Evolutionary conservation across 1,140 invertebrate genomes (phyloP), one percentile per base, ranked within the genome.

Genomic region (Monomorium pharaonis): DNA sequence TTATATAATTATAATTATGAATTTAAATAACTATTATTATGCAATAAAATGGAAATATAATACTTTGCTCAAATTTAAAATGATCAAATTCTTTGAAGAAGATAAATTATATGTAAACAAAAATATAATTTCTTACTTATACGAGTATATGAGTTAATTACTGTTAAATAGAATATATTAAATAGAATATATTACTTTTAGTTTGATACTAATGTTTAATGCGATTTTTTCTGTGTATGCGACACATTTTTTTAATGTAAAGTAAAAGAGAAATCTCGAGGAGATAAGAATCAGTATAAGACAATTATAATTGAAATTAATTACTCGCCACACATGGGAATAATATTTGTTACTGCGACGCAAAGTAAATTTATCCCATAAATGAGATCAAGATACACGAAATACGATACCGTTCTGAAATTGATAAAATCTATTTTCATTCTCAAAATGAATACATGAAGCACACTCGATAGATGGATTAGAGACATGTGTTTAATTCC

Each of bases 401-500:
- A 58, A 75, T 58, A 75, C 14, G 21, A n/a, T 37, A 24, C 9
- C 5, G n/a, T 30, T 16, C 51, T 33, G 16, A 75, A 75, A 75
- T 58, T 5, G 24, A 37, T 58, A n/a, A 2, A n/a, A n/a, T n/a
- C 56, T 44, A 62, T 44, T 76, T 62, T 30, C 37, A 44, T 6
- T 60, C 33, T 60, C 21, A 75, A 75, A 56, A 6, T 60, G 16
- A 54, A 27, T 76, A 21, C 42, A 24, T 54, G n/a, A 14, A 54
- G 4, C n/a, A 49, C 12, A 4, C 37, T 47, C 12, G 44, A 78
- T 63, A 60, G 16, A 76, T 24, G n/a, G 21, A 51, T 54, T 54
- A 42, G 12, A 80, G 47, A 80, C 76, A 67, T 21, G 16, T 42
- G 63, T 44, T 51, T 54, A 69, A 80, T 69, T 10, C 14, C 5